Evolutionary conservation across 1,140 invertebrate genomes (phyloP).

Genomic region (Dinoponera quadriceps): DNA sequence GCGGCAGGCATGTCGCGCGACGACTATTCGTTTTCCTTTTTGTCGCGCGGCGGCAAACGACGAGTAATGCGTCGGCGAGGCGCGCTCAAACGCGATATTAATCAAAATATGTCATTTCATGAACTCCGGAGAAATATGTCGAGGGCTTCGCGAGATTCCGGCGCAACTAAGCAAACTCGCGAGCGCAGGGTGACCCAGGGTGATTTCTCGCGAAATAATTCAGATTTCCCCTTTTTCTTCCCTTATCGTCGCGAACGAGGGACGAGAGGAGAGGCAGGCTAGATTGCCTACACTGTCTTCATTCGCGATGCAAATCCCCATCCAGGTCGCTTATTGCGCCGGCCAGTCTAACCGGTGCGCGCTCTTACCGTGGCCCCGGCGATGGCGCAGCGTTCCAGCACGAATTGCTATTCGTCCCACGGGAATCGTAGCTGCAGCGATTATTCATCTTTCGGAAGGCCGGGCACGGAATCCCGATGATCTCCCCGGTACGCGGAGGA

Average conservation of each 20-base stretch:
- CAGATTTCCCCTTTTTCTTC: slow-evolving; percentile 8
- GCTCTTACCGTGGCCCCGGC: slow-evolving; percentile 25
- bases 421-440: slow-evolving; percentile 58
- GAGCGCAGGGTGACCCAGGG: slow-evolving; percentile 6
- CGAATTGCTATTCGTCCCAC: slow-evolving; percentile 61
- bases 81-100: neutral
- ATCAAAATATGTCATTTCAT: slow-evolving; percentile 12
- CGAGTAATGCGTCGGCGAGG: neutral
- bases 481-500: slow-evolving; percentile 46
- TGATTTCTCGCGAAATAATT: neutral
- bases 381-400: slow-evolving; percentile 26
- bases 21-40: slow-evolving; percentile 9
- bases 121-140: neutral
- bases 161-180: neutral
- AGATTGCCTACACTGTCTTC: slow-evolving; percentile 46
- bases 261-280: neutral
- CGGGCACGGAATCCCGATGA: slow-evolving; percentile 54
- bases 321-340: slow-evolving; percentile 41
- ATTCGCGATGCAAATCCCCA: slow-evolving; percentile 46
- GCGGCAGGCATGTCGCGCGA: neutral
- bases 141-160: neutral
- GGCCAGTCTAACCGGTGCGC: slow-evolving; percentile 47
- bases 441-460: slow-evolving; percentile 61
- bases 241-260: slow-evolving; percentile 7
- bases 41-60: slow-evolving; percentile 1